Conservation (phyloP, 2,888 invertebrate species). For the Meganola albula region DNA sequence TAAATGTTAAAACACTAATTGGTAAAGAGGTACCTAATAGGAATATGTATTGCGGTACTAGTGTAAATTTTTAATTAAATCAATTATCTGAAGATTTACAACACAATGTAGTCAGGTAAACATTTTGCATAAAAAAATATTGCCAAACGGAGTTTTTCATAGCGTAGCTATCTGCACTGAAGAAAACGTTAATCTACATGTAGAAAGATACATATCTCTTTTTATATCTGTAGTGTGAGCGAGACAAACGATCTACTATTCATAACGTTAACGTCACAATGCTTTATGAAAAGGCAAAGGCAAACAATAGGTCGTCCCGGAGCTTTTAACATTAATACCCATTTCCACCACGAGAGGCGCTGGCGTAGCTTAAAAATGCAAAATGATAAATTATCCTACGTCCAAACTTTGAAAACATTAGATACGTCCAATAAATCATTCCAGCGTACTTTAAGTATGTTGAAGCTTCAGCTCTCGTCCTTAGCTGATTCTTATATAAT, state of each 20-base stretch:
- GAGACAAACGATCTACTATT: conserved; percentile 26
- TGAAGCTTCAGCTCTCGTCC: conserved; percentile 12
- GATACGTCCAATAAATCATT: conserved; percentile 23
- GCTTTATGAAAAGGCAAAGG: conserved; percentile 24
- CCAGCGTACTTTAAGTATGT: conserved; percentile 12
- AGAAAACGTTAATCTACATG: too few species aligned
- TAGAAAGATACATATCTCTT: conserved; percentile 21
- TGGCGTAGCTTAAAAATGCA: conserved; percentile 17
- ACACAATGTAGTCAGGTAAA: too few species aligned
- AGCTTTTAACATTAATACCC: conserved; percentile 31
- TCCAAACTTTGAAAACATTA: conserved; percentile 20
- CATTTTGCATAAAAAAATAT: too few species aligned
- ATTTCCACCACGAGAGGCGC: conserved; percentile 39
- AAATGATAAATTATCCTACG: conserved; percentile 24
- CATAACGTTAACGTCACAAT: conserved; percentile 35
- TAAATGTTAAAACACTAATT: too few species aligned
- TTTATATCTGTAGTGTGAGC: conserved; percentile 23
- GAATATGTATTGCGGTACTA: too few species aligned
- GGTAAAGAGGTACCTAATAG: too few species aligned
- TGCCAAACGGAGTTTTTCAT: too few species aligned
- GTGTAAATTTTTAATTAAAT: too few species aligned
- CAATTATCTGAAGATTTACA: too few species aligned
- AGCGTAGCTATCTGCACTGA: too few species aligned
- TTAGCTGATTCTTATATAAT: neutral
- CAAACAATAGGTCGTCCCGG: conserved; percentile 27